Base-by-base conservation (phyloP, 2,797 vertebrate genomes). In the Leucoraja ocellata region DNA sequence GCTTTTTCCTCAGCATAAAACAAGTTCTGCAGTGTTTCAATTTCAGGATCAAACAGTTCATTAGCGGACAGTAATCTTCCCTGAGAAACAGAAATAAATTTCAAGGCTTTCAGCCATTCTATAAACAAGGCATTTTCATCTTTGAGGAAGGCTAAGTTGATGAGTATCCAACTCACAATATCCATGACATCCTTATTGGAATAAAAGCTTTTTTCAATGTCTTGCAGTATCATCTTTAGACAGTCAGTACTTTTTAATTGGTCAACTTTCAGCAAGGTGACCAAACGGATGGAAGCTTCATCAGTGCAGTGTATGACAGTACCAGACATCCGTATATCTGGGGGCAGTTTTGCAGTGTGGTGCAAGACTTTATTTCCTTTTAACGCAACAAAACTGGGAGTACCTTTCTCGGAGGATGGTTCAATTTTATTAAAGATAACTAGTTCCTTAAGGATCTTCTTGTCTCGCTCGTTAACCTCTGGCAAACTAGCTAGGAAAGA, bases 81-180 rank as follows among this genome's bases (percentile, higher is more conserved):
- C 65, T 96, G 95, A 58, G 97, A 96, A 94, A 96, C 94, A 93
- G 96, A 96, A 95, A 99, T 98, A 94, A 98, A 99, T 94, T 98
- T 98, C 8, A 99, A 95, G 80, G 97, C 95, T 71, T 95, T 96
- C 93, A 99, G 96, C 98, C 98, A 99, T 74, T 97, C 96, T 94
- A 99, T 97, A 84, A 99, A 97, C 93, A 95, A 95, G 90, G 96
- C 93, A 95, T 98, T 98, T 96, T 99, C 99, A 95, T 98, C 99
- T 95, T 99, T 99, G 78, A 99, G 96, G 95, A 98, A 99, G 68
- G 98, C 97, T 71, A 99, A 96, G 96, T 99, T 98, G 95, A 98
- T 98, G 83, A 99, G 98, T 94, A 97, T 96, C 99, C 99, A 99
- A 1, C 98, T 96, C 97, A 99, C 98, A 94, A 99, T 97, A 93